Percentiles rank a stretch among this genome's conserved stretches.
phyloP scores from a whole-genome alignment of 37 sponge, comb jelly and placozoan species.

The Halisarca cf. caerulea region DNA sequence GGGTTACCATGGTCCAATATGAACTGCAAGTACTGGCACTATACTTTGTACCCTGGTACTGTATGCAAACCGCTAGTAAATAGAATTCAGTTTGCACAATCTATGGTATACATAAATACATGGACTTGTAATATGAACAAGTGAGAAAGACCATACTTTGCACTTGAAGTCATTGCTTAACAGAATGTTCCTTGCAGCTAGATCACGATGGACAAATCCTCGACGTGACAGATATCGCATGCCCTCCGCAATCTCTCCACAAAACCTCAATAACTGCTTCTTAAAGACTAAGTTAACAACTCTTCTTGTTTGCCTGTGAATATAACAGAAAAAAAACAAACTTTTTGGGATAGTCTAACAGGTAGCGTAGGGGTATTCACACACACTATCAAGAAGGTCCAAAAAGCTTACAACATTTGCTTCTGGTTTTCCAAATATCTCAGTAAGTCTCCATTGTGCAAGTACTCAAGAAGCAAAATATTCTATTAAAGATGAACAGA shows the following conservation, averaged over 20 bases:
- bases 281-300: neutral
- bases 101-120: no score
- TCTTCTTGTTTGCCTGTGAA: neutral
- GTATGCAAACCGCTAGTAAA: no score
- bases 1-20: no score
- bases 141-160: conserved; percentile 2
- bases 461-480: neutral
- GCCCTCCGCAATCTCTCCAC: neutral
- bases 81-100: no score
- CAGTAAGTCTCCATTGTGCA: neutral
- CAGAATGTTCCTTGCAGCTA: conserved; percentile 3
- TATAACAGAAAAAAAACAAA: neutral
- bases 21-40: no score
- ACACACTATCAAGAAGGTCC: no score
- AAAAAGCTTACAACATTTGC: no score
- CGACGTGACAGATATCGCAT: neutral
- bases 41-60: no score
- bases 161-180: neutral
- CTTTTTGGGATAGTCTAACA: no score
- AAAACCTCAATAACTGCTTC: neutral
- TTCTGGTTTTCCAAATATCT: neutral
- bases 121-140: no score
- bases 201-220: neutral
- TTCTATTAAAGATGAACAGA: no score
- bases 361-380: no score